Percentiles rank a stretch among this genome's conserved stretches.
Conservation (phyloP, 2,888 invertebrate species). For the Noctuana brunneofusca region DNA sequence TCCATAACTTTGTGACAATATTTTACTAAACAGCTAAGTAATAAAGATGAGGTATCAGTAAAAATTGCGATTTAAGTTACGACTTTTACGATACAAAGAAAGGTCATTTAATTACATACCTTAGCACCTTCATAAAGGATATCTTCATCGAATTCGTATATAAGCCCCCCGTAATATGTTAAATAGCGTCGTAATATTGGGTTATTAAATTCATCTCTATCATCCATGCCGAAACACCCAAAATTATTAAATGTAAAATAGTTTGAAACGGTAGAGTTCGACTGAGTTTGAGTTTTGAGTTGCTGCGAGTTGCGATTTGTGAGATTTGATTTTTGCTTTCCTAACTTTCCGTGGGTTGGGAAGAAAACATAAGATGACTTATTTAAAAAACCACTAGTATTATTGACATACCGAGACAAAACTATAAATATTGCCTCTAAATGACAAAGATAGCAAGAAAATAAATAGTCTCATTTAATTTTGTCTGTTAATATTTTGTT, state of each 20-base stretch:
- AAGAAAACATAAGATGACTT: not conserved
- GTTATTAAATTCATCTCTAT: conserved; percentile 10
- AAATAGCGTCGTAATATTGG: conserved; percentile 24
- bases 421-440: not conserved
- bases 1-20: not conserved
- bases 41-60: not conserved
- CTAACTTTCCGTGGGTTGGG: not conserved
- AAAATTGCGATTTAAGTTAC: not conserved
- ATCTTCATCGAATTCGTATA: conserved; percentile 27
- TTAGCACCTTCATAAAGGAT: conserved; percentile 36
- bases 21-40: not conserved
- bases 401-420: not conserved
- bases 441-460: not conserved
- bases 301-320: not conserved
- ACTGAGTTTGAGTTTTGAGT: not conserved
- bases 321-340: not conserved
- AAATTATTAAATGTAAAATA: not conserved
- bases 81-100: conserved; percentile 38
- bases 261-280: not conserved
- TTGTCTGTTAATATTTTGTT: not conserved
- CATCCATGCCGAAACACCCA: conserved; percentile 20
- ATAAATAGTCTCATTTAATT: not conserved
- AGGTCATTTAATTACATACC: conserved; percentile 41
- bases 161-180: conserved; percentile 24
- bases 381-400: not conserved